phyloP scores from a whole-genome alignment of 2,113 vertebrate species.

The Macquaria ambigua region DNA sequence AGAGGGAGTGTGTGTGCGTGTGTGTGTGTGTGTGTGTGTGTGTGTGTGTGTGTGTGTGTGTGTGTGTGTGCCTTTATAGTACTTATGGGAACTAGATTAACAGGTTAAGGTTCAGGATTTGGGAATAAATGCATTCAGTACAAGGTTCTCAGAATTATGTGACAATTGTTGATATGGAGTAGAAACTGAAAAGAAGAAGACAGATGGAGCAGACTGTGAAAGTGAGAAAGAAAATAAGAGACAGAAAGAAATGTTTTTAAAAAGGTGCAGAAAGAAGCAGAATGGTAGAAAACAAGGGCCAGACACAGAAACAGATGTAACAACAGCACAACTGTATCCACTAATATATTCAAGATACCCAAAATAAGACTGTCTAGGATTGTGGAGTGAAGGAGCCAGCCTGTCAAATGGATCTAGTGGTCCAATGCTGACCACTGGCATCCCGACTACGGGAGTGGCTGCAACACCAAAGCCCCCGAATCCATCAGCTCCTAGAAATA shows the following conservation, averaged over 20 bases:
- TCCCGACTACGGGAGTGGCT: neutral
- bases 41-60: neutral
- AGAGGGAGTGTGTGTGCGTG: neutral
- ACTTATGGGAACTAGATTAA: neutral
- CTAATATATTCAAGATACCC: slow-evolving; percentile 31
- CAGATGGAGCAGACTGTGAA: neutral
- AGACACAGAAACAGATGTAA: slow-evolving; percentile 14
- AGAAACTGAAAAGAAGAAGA: slow-evolving; percentile 5
- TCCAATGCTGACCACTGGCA: slow-evolving; percentile 23
- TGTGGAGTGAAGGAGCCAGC: neutral
- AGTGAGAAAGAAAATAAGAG: neutral
- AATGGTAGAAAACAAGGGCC: neutral
- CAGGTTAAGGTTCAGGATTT: neutral
- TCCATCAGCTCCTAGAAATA: slow-evolving; percentile 29
- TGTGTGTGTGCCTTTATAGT: neutral
- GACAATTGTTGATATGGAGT: neutral
- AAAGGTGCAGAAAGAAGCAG: neutral
- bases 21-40: neutral
- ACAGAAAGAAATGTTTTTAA: neutral
- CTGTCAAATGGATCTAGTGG: slow-evolving; percentile 23
- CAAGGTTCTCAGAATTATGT: neutral
- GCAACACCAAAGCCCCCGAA: slow-evolving; percentile 13
- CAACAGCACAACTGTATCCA: slow-evolving; percentile 20
- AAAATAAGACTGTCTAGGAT: slow-evolving; percentile 20
- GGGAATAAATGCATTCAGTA: neutral